Evolutionary conservation across 1,140 invertebrate genomes (phyloP).

Genomic region (Aphaenogaster rudis): DNA sequence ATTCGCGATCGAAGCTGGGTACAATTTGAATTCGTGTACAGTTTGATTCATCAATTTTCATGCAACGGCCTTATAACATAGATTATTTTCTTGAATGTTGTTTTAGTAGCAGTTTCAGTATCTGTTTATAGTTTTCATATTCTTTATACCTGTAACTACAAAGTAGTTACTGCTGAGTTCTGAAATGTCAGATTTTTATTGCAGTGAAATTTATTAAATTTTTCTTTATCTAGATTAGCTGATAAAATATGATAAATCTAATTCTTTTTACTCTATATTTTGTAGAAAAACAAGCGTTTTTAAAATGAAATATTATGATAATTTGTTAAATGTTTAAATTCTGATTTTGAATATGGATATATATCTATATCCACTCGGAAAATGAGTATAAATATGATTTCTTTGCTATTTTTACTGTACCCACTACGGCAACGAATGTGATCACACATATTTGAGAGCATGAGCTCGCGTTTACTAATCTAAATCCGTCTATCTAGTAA

Average conservation of each 20-base stretch:
- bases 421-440: constrained; percentile 22
- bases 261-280: constrained; percentile 36
- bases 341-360: constrained; percentile 17
- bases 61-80: constrained; percentile 6
- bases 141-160: background rate
- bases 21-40: constrained; percentile 27
- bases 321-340: constrained; percentile 39
- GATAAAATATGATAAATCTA: constrained; percentile 11
- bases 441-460: background rate
- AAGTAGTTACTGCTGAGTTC: constrained; percentile 3
- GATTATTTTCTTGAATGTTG: constrained; percentile 8
- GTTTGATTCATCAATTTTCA: constrained; percentile 38
- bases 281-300: constrained; percentile 27
- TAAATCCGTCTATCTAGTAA: constrained; percentile 41
- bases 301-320: background rate
- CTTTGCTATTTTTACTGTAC: constrained; percentile 42
- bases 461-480: constrained; percentile 13
- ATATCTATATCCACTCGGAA: background rate
- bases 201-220: constrained; percentile 28
- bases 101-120: constrained; percentile 23
- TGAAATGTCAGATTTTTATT: background rate
- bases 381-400: constrained; percentile 18
- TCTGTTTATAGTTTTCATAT: constrained; percentile 22
- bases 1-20: constrained; percentile 17
- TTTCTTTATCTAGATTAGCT: constrained; percentile 34